These are phyloP conservation scores for Meliscaeva auricollis DNA, from an alignment of 2,888 invertebrate species.

Conservation along the genomic window DNA sequence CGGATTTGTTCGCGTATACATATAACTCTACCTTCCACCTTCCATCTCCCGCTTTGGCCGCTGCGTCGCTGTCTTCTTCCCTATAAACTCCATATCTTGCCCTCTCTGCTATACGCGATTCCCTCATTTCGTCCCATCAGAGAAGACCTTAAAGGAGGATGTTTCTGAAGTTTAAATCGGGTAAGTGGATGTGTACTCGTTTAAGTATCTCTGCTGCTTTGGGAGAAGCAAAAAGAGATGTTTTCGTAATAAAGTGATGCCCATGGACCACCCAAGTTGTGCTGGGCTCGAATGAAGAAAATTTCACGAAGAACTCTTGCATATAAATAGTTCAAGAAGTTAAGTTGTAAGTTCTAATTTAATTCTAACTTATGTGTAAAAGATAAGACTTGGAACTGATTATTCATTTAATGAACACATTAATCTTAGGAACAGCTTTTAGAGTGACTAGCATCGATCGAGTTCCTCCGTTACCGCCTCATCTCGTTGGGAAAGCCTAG, in stretches of 20 bases:
- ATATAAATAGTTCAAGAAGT: background rate
- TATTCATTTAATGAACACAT: too few species aligned
- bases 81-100: background rate
- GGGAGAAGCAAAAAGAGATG: slow-evolving; percentile 75
- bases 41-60: background rate
- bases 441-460: too few species aligned
- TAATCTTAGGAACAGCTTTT: too few species aligned
- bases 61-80: background rate
- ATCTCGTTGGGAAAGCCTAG: too few species aligned
- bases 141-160: slow-evolving; percentile 59
- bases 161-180: slow-evolving; percentile 65
- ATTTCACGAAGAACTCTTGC: slow-evolving; percentile 56
- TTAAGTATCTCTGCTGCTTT: slow-evolving; percentile 66
- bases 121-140: slow-evolving; percentile 44
- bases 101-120: background rate
- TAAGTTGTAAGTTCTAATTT: background rate
- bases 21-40: background rate
- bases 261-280: slow-evolving; percentile 73
- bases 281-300: slow-evolving; percentile 63
- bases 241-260: slow-evolving; percentile 76
- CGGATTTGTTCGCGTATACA: slow-evolving; percentile 7
- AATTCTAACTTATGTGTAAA: too few species aligned
- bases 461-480: too few species aligned
- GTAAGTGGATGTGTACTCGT: slow-evolving; percentile 76
- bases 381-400: too few species aligned